phyloP scores from a whole-genome alignment of 2,113 vertebrate species.

The Campylomormyrus numenius region DNA sequence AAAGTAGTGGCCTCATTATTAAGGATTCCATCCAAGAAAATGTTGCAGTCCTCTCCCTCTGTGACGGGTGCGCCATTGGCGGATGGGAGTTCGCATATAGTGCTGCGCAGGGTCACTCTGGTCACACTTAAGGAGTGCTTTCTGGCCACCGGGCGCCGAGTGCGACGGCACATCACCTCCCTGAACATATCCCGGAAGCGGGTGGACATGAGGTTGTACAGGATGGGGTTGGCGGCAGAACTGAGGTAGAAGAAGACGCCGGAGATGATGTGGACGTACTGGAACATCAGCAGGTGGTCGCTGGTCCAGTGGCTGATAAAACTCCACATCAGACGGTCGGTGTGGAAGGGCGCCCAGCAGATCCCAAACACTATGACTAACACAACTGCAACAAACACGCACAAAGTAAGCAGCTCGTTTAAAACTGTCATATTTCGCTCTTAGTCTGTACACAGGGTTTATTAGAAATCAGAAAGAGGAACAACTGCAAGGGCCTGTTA shows the following conservation, averaged over 20 bases:
- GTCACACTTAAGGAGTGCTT: constrained; percentile 46
- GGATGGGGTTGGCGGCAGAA: constrained; percentile 75
- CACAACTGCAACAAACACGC: constrained; percentile 56
- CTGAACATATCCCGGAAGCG: constrained; percentile 81
- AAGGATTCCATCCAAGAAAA: not conserved
- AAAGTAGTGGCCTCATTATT: not conserved
- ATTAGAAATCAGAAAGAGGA: not conserved
- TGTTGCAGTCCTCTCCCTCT: not conserved
- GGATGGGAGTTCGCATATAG: constrained; percentile 34
- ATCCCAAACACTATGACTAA: constrained; percentile 79
- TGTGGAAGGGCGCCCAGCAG: constrained; percentile 88
- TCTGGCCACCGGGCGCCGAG: rapidly evolving
- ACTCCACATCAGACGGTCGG: constrained; percentile 82
- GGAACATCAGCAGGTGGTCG: constrained; percentile 57
- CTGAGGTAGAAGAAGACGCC: constrained; percentile 84
- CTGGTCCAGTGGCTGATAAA: constrained; percentile 60
- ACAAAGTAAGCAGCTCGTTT: not conserved
- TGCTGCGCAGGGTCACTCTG: constrained; percentile 57
- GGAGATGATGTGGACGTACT: constrained; percentile 69
- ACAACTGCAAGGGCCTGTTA: not conserved
- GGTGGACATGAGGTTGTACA: constrained; percentile 90
- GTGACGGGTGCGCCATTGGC: not conserved
- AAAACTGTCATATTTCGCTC: not conserved
- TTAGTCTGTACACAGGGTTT: not conserved
- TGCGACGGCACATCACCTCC: constrained; percentile 56